Evolutionary conservation across 2,113 vertebrate genomes (phyloP).

Genomic region (Callocephalon fimbriatum): DNA sequence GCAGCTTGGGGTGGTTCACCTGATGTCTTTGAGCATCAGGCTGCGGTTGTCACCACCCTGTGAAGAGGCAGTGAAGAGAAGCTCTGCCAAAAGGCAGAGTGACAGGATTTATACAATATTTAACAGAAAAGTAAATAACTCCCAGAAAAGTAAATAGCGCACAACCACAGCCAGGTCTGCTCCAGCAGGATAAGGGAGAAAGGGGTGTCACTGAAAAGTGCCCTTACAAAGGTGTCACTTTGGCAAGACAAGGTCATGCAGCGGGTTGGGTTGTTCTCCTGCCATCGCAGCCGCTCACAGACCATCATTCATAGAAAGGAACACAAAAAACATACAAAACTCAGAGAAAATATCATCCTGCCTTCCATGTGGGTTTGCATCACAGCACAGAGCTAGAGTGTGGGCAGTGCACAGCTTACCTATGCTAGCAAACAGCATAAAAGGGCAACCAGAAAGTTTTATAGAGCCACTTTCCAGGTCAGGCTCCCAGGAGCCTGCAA

Average conservation of each 20-base stretch:
- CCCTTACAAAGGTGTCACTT: background rate
- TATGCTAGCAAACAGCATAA: fast-evolving
- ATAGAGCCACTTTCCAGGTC: background rate
- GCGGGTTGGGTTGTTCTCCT: background rate
- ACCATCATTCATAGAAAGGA: background rate
- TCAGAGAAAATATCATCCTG: background rate
- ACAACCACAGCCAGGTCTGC: background rate
- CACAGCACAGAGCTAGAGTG: fast-evolving
- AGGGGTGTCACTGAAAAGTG: background rate
- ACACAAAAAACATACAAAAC: background rate
- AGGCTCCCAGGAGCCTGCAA: background rate
- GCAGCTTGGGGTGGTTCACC: background rate
- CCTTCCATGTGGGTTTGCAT: background rate
- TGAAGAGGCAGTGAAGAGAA: background rate
- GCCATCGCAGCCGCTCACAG: background rate
- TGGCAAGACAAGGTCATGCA: background rate
- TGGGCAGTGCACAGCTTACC: too few relatives aligned
- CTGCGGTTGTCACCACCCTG: fast-evolving
- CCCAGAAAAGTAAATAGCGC: background rate
- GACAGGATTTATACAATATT: background rate
- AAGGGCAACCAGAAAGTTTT: fast-evolving
- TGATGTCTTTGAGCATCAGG: background rate
- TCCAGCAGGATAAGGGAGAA: background rate
- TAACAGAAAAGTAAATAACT: background rate
- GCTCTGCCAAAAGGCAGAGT: background rate